Evolutionary conservation across 2,888 invertebrate species (phyloP).

Genomic region (Calameuta idolon): DNA sequence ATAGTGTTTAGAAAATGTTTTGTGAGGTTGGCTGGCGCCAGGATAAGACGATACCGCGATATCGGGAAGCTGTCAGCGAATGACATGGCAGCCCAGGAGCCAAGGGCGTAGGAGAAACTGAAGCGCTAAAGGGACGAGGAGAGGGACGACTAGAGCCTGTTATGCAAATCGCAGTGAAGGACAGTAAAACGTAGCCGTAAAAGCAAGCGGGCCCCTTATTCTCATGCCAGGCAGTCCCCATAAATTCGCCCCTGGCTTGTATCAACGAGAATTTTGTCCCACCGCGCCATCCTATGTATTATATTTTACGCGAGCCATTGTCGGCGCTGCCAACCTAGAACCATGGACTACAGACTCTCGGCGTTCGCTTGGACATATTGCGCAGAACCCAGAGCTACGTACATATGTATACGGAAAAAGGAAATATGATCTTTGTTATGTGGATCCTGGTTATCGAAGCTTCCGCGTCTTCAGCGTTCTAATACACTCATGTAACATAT

Average conservation of each 20-base stretch:
- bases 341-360: constrained; percentile 8
- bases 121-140: constrained; percentile 2
- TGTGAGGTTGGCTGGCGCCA: constrained; percentile 5
- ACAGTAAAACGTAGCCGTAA: constrained; percentile 49
- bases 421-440: too few species aligned
- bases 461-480: too few species aligned
- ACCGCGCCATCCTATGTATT: constrained; percentile 40
- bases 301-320: constrained; percentile 51
- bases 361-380: constrained; percentile 2
- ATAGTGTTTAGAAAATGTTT: not conserved
- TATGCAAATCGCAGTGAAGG: constrained; percentile 50
- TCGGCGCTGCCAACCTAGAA: constrained; percentile 28
- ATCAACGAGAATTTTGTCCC: constrained; percentile 46
- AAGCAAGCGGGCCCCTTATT: constrained; percentile 42
- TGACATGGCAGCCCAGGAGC: not conserved
- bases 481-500: too few species aligned
- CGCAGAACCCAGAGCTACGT: not conserved
- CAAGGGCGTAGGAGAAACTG: constrained; percentile 9
- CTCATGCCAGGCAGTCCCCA: constrained; percentile 46
- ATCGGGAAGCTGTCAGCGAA: constrained; percentile 1
- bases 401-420: too few species aligned
- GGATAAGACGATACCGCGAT: constrained; percentile 8
- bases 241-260: constrained; percentile 50
- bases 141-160: constrained; percentile 34
- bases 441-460: too few species aligned